Evolutionary conservation across 2,113 vertebrate species (phyloP).

Genomic region (Campylomormyrus tamandua): DNA sequence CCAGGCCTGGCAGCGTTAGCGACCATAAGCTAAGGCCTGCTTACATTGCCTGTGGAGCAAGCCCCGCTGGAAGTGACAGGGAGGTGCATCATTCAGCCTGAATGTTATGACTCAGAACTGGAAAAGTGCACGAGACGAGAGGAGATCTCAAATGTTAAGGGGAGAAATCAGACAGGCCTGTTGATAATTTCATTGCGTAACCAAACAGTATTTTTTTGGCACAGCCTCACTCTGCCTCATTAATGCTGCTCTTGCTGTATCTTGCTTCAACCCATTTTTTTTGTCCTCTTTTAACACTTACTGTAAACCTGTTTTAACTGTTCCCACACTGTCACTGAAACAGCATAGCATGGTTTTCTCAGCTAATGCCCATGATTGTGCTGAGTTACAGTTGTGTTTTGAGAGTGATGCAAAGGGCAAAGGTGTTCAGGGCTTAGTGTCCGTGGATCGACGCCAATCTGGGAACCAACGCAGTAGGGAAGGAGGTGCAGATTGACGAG

Average conservation of each 20-base stretch:
- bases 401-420: neutral
- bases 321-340: neutral
- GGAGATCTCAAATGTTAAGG: neutral
- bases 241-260: neutral
- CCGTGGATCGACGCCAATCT: neutral
- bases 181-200: neutral
- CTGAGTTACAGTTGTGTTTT: neutral
- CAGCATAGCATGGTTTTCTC: neutral
- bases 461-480: neutral
- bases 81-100: neutral
- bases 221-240: neutral
- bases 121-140: neutral
- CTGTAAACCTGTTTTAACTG: constrained; percentile 5
- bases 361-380: neutral
- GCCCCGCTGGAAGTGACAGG: neutral
- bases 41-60: neutral
- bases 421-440: neutral
- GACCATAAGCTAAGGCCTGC: neutral
- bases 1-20: neutral
- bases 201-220: constrained; percentile 5
- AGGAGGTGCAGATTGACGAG: constrained; percentile 2
- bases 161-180: neutral
- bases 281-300: neutral
- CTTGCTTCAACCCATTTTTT: neutral
- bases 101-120: constrained; percentile 11